Evolutionary conservation across 2,113 vertebrate species (phyloP).

Genomic region (Gadus chalcogrammus): DNA sequence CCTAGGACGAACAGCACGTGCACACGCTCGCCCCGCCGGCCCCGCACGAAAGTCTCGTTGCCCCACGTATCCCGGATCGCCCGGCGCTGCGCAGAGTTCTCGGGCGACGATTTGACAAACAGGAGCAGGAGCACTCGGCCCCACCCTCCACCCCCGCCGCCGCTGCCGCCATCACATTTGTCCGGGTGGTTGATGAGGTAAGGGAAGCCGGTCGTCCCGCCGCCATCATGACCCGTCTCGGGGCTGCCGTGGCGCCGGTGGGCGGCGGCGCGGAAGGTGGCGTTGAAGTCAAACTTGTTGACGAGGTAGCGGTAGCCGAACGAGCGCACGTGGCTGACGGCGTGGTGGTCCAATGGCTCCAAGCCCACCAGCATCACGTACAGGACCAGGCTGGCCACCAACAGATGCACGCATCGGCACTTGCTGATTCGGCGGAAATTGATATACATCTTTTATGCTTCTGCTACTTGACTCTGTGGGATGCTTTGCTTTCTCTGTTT

Average conservation of each 20-base stretch:
- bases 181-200: slow-evolving; percentile 84
- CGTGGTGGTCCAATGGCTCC: slow-evolving; percentile 75
- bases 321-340: slow-evolving; percentile 85
- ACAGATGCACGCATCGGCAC: slow-evolving; percentile 78
- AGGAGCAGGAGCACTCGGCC: slow-evolving; percentile 82
- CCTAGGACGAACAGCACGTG: slow-evolving; percentile 86
- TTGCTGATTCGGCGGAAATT: slow-evolving; percentile 79
- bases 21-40: slow-evolving; percentile 74
- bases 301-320: slow-evolving; percentile 88
- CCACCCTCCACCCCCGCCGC: background rate
- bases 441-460: slow-evolving; percentile 70
- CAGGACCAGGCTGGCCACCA: slow-evolving; percentile 78
- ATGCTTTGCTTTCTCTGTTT: background rate
- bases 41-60: slow-evolving; percentile 74
- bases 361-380: slow-evolving; percentile 80
- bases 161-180: slow-evolving; percentile 72
- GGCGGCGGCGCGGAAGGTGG: slow-evolving; percentile 59
- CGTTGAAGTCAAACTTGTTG: slow-evolving; percentile 85
- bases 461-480: background rate
- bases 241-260: background rate
- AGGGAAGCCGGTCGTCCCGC: slow-evolving; percentile 51
- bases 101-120: slow-evolving; percentile 86
- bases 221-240: background rate
- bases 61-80: slow-evolving; percentile 89
- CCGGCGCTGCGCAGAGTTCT: slow-evolving; percentile 76